Percentiles rank a stretch among this genome's conserved stretches.
These are phyloP conservation scores for Cygnus atratus DNA, from an alignment of 2,113 vertebrate genomes.

Conservation along the genomic window DNA sequence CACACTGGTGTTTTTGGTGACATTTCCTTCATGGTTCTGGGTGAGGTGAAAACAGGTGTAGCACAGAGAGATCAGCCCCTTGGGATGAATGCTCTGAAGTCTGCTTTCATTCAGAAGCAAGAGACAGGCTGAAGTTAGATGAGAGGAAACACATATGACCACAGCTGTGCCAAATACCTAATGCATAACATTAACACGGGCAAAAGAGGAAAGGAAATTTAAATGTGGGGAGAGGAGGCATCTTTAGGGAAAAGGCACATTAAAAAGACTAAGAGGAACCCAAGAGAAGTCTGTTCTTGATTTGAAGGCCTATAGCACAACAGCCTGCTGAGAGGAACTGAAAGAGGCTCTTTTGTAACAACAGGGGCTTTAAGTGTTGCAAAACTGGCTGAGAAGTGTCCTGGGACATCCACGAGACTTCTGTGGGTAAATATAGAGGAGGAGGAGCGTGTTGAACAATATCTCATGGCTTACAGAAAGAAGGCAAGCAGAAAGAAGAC, in stretches of 20 bases:
- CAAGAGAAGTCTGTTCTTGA: neutral
- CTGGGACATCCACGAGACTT: neutral
- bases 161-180: neutral
- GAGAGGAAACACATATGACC: neutral
- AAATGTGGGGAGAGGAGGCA: neutral
- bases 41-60: neutral
- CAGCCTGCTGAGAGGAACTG: slow-evolving; percentile 34
- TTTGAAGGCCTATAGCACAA: neutral
- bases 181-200: neutral
- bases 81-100: neutral
- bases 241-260: slow-evolving; percentile 2
- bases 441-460: neutral
- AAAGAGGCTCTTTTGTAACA: slow-evolving; percentile 43
- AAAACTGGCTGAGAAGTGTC: neutral
- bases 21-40: neutral
- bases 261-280: slow-evolving; percentile 10
- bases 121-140: neutral
- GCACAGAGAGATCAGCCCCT: neutral
- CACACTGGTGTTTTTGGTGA: neutral
- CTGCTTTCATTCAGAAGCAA: slow-evolving; percentile 23
- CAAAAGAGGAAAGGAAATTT: slow-evolving; percentile 38
- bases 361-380: neutral
- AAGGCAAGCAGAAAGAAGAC: neutral
- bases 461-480: neutral
- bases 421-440: slow-evolving; percentile 26